Base-by-base conservation (phyloP, 30 jellyfish, hydroid and myxozoan species). In the Cassiopea xamachana region DNA sequence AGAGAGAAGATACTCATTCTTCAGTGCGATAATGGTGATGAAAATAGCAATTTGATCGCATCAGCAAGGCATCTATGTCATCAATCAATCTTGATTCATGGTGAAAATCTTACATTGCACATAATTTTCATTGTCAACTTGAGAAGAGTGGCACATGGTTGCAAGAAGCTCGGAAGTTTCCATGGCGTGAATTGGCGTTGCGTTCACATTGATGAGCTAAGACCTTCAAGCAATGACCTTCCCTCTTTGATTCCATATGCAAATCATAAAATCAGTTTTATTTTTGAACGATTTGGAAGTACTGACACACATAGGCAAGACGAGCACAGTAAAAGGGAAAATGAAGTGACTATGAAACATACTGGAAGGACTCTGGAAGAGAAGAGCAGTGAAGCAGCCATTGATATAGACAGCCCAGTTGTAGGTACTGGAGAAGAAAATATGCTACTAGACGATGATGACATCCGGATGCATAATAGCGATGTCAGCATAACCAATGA, bases 201-300 rank as follows among this genome's bases (percentile, higher is more conserved):
- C 45, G 80, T 80, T 46, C 97, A 91, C 79, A 91, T 91, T 77
- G 97, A 91, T 79, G 97, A 91, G 87, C 87, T 91, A 8, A 91
- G 97, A 14, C 90, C 89, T 43, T 79, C 97, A 13, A 91, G 79
- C 49, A 79, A 75, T 69, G 85, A 78, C 10, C 19, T 92, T 70
- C 98, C 98, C 7, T 79, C 91, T 49, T 73, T 92, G 62, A 81
- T 86, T 2, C 61, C 60, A 45, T 85, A 46, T 78, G 89, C 92
- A 27, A 85, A 79, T 5, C 46, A 69, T 9, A 61, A 87, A 12
- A 72, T 92, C 80, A 80, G 94, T 70, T 64, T 14, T 43, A 58
- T 83, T 48, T 83, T 86, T 69, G 70, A 51, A 48, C 60, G 70
- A 8, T 60, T 14, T 51, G 75, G 48, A 48, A 9, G 59, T 8